These are phyloP conservation scores for Saccopteryx leptura DNA, from an alignment of 2,113 vertebrate species.

Conservation along the genomic window DNA sequence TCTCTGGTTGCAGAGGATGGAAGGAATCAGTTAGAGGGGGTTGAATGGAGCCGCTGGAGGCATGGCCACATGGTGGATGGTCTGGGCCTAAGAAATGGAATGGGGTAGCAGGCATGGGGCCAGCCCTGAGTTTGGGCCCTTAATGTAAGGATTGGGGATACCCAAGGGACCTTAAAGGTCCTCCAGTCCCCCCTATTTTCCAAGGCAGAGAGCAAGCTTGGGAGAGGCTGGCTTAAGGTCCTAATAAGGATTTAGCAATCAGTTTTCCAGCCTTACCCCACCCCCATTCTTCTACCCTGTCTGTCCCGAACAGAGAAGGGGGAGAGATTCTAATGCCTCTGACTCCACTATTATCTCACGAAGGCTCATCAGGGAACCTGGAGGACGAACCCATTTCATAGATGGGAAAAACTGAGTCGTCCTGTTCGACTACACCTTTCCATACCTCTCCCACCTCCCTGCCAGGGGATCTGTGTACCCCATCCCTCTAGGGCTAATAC, in stretches of 20 bases:
- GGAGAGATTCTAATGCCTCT: background rate
- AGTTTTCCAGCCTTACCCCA: background rate
- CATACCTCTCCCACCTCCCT: background rate
- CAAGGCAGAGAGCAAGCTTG: background rate
- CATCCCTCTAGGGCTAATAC: constrained; percentile 56
- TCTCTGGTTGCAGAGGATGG: constrained; percentile 76
- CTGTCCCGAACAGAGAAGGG: background rate
- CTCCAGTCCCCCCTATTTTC: background rate
- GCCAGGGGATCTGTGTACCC: background rate
- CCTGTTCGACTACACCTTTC: background rate
- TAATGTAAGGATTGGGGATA: background rate
- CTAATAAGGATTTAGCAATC: background rate
- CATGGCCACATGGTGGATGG: constrained; percentile 72
- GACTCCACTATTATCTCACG: background rate
- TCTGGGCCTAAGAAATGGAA: constrained; percentile 48
- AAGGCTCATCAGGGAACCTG: background rate
- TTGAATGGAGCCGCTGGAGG: constrained; percentile 81
- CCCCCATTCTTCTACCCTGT: background rate
- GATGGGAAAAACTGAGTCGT: constrained; percentile 12
- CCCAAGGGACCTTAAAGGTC: background rate
- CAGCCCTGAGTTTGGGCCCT: constrained; percentile 48
- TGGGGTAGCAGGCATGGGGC: background rate
- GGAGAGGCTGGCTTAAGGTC: background rate
- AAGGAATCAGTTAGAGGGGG: constrained; percentile 77
- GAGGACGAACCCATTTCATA: constrained; percentile 5